Percentiles rank a stretch among this genome's conserved stretches.
These are phyloP conservation scores for Halictus quadricinctus DNA, from an alignment of 2,888 invertebrate genomes.

Conservation along the genomic window DNA sequence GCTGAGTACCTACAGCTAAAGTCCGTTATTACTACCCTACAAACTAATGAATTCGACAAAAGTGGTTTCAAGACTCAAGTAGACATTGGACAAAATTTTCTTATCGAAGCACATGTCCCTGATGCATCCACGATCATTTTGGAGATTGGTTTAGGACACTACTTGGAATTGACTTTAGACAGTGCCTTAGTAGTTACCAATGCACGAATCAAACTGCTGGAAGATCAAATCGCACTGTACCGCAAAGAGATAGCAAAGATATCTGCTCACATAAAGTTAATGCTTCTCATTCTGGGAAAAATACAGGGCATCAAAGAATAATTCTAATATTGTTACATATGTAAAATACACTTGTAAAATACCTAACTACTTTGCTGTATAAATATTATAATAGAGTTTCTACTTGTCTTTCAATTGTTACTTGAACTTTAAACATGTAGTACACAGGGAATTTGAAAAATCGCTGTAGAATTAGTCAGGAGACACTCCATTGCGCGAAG, in stretches of 20 bases:
- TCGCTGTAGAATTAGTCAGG: background rate
- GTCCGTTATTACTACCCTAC: slow-evolving; percentile 87
- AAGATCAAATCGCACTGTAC: slow-evolving; percentile 86
- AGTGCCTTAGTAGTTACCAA: slow-evolving; percentile 90
- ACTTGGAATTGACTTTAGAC: slow-evolving; percentile 87
- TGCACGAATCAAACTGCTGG: slow-evolving; percentile 87
- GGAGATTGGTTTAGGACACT: slow-evolving; percentile 90
- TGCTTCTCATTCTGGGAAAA: slow-evolving; percentile 88
- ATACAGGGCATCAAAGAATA: slow-evolving; percentile 80
- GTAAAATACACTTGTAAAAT: background rate
- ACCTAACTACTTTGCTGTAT: background rate
- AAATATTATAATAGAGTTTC: background rate
- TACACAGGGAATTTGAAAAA: background rate
- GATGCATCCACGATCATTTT: slow-evolving; percentile 88
- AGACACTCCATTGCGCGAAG: background rate
- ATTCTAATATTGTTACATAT: background rate
- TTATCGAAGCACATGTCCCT: slow-evolving; percentile 89
- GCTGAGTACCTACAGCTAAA: slow-evolving; percentile 90
- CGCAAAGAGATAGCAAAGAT: slow-evolving; percentile 87
- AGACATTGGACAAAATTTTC: slow-evolving; percentile 93
- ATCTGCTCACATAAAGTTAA: slow-evolving; percentile 91
- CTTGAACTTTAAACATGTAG: background rate
- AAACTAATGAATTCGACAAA: slow-evolving; percentile 84
- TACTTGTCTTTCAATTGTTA: background rate
- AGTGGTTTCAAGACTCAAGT: slow-evolving; percentile 87